These are phyloP conservation scores for Trematomus bernacchii DNA, from an alignment of 2,797 vertebrate species.

Conservation along the genomic window DNA sequence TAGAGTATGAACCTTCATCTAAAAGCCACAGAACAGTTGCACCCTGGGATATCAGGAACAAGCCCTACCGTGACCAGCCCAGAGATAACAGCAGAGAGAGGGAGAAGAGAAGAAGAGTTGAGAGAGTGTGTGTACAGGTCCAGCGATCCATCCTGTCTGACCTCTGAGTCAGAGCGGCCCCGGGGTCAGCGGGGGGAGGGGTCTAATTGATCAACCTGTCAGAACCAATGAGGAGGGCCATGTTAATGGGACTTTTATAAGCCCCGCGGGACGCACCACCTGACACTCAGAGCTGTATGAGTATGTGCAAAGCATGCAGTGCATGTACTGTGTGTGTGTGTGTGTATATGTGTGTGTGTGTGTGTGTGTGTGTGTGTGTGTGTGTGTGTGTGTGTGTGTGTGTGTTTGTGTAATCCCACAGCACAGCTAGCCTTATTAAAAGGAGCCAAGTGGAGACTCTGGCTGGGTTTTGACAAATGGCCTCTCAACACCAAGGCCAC, in stretches of 20 bases:
- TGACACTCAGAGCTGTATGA: slow-evolving; percentile 84
- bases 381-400: slow-evolving; percentile 69
- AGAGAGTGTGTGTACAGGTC: slow-evolving; percentile 61
- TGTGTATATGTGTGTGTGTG: slow-evolving; percentile 67
- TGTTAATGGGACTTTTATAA: slow-evolving; percentile 98
- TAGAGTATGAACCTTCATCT: slow-evolving; percentile 54
- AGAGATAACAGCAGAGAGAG: slow-evolving; percentile 44
- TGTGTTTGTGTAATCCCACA: slow-evolving; percentile 61
- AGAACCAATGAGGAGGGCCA: slow-evolving; percentile 93
- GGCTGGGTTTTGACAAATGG: slow-evolving; percentile 87
- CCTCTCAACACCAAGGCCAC: slow-evolving; percentile 83
- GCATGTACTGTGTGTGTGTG: slow-evolving; percentile 16
- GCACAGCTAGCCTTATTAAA: slow-evolving; percentile 92
- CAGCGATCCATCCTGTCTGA: slow-evolving; percentile 87
- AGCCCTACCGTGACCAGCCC: slow-evolving; percentile 42
- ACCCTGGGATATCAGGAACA: slow-evolving; percentile 57
- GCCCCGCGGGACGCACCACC: slow-evolving; percentile 87
- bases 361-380: neutral
- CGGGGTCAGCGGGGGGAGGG: slow-evolving; percentile 90
- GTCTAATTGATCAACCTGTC: slow-evolving; percentile 98
- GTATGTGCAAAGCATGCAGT: slow-evolving; percentile 69
- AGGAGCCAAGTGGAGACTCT: slow-evolving; percentile 86
- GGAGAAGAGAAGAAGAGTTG: neutral
- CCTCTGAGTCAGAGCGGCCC: slow-evolving; percentile 90
- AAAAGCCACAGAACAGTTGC: slow-evolving; percentile 56